A percentile compares a stretch with the other conserved stretches of the same genome.
phyloP scores from a whole-genome alignment of 2,797 vertebrate genomes.

The Eupleurogrammus muticus region DNA sequence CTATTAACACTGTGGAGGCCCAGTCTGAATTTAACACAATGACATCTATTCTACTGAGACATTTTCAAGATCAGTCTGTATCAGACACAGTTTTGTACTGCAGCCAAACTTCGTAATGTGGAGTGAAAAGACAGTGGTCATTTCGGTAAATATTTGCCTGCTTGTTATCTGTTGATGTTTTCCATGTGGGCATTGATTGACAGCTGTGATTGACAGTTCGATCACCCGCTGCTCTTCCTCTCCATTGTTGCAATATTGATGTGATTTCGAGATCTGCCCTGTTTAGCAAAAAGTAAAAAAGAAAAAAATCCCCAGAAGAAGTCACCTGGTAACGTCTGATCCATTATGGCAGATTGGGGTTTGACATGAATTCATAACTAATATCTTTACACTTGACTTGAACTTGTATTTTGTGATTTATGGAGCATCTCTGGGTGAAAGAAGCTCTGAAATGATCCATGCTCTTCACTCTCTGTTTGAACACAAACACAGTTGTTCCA shows the following conservation, averaged over 20 bases:
- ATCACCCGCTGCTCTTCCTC: no score
- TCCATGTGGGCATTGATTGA: no score
- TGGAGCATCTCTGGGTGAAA: slow-evolving; percentile 39
- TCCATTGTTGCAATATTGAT: background rate
- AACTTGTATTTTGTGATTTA: slow-evolving; percentile 37
- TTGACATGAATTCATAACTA: background rate
- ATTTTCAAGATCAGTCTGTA: no score
- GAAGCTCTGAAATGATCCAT: slow-evolving; percentile 56
- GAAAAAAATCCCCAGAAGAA: background rate
- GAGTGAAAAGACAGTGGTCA: background rate
- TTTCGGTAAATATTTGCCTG: background rate
- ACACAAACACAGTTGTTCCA: slow-evolving; percentile 47
- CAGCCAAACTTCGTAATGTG: no score
- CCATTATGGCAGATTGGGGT: background rate
- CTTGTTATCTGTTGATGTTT: background rate
- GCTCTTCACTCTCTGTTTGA: slow-evolving; percentile 50
- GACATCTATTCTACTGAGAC: no score
- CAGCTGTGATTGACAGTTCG: no score
- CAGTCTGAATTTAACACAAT: no score
- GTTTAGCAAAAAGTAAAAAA: background rate
- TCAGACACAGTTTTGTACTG: no score
- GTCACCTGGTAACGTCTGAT: background rate
- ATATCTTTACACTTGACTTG: slow-evolving; percentile 16
- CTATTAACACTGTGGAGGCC: no score
- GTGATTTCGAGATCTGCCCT: background rate